Evolutionary conservation across 2,888 invertebrate species (phyloP), one percentile per base, ranked within the genome.

Genomic region (Eupithecia inturbata): DNA sequence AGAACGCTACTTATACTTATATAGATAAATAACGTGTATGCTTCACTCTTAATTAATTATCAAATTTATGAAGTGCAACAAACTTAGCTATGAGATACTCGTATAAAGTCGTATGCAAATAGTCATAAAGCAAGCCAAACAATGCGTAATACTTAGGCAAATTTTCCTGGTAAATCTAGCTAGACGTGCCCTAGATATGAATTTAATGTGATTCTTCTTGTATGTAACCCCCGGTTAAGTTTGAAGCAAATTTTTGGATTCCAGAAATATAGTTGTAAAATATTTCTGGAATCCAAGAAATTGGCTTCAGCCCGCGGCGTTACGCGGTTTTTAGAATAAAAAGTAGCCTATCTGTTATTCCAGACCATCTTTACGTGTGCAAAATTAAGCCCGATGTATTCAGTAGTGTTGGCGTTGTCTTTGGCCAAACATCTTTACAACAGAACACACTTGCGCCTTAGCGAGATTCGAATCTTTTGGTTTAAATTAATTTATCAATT

Each of bases 11-110:
- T 49, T 66, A 62, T 22, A 14, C 66, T 26, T 5, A 22, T 12
- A 26, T 66, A n/a, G 22, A 66, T 22, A 16, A 22, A 26, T 41
- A 7, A 39, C 9, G 14, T 49, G 53, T 22, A 26, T 60, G 57
- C 10, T 69, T 75, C 49, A 68, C 60, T 71, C 26, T 36, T 70
- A 67, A 70, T 67, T 70, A 70, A 70, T 67, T 22, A 73, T 64
- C 1, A 60, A 39, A 26, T 70, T 16, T 49, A 33, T 45, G 63
- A 33, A 70, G 64, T 49, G 45, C 26, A 41, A 66, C 66, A 14
- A 66, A 66, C 66, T 39, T 66, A 36, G 22, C 64, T 39, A 14
- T 22, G 14, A 16, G 39, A n/a, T n/a, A n/a, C n/a, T n/a, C n/a
- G n/a, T n/a, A n/a, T n/a, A n/a, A n/a, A n/a, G n/a, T n/a, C n/a